phyloP scores from a whole-genome alignment of 37 sponge, comb jelly and placozoan species.

The Ephydatia muelleri region DNA sequence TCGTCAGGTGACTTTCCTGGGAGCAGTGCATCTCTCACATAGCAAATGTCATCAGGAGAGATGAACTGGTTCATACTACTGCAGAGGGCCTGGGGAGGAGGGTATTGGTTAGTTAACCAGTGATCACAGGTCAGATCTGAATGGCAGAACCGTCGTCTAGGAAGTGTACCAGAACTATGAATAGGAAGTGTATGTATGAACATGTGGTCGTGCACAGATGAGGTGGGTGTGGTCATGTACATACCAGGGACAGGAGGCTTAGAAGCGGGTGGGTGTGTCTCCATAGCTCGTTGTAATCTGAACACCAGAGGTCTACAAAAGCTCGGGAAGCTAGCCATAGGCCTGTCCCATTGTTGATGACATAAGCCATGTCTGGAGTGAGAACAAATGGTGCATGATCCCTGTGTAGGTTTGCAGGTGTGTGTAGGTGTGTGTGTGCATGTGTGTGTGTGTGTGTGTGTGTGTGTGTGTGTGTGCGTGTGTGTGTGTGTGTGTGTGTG shows the following conservation, averaged over 20 bases:
- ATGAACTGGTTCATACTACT: conserved; percentile 68
- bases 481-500: too few species aligned
- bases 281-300: conserved; percentile 83
- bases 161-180: too few species aligned
- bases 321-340: conserved; percentile 73
- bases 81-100: conserved; percentile 62
- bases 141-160: too few species aligned
- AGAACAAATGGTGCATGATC: conserved; percentile 91
- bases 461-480: too few species aligned
- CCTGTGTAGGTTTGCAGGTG: conserved; percentile 29
- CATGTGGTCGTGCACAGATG: too few species aligned
- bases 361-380: conserved; percentile 96
- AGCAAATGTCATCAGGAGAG: conserved; percentile 74
- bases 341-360: conserved; percentile 85
- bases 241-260: conserved; percentile 80
- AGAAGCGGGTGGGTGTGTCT: conserved; percentile 67
- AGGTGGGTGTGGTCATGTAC: neutral
- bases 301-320: conserved; percentile 86
- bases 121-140: too few species aligned
- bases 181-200: too few species aligned
- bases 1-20: conserved; percentile 63
- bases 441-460: too few species aligned
- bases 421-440: neutral
- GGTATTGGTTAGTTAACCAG: neutral
- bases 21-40: conserved; percentile 75